Conservation (phyloP, 1,140 invertebrate species). For the Panagrolaimus sp. region DNA sequence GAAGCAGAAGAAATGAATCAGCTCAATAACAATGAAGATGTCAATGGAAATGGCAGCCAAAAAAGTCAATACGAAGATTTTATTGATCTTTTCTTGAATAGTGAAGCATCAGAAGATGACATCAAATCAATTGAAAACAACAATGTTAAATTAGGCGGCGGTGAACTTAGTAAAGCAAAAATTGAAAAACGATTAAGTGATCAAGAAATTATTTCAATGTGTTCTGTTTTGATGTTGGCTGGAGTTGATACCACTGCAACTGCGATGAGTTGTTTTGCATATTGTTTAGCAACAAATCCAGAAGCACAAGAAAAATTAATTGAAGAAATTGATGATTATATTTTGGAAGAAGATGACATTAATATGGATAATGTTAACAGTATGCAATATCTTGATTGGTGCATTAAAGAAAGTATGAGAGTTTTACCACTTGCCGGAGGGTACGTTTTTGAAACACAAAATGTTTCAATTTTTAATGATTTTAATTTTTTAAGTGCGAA, state of each 20-base stretch:
- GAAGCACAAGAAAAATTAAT: constrained; percentile 51
- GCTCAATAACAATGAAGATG: too few relatives aligned
- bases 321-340: constrained; percentile 50
- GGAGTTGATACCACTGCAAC: constrained; percentile 59
- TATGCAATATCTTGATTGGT: constrained; percentile 48
- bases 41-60: not conserved
- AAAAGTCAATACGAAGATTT: constrained; percentile 19
- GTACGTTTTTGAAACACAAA: constrained; percentile 12
- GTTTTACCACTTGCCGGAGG: constrained; percentile 39
- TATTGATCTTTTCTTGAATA: constrained; percentile 24
- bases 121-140: constrained; percentile 4
- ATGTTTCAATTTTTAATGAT: not conserved
- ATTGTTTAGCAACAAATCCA: constrained; percentile 54
- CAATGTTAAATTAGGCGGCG: too few relatives aligned
- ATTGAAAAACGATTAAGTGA: constrained; percentile 34
- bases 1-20: too few relatives aligned
- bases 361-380: constrained; percentile 43
- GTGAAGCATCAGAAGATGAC: constrained; percentile 19
- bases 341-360: constrained; percentile 18
- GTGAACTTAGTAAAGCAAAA: not conserved
- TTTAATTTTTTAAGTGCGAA: constrained; percentile 24
- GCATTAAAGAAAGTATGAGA: constrained; percentile 51
- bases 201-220: constrained; percentile 49
- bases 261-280: constrained; percentile 47
- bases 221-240: constrained; percentile 56